Base-by-base conservation (phyloP, 2,113 vertebrate species). In the Ptilorrhoa leucosticta region DNA sequence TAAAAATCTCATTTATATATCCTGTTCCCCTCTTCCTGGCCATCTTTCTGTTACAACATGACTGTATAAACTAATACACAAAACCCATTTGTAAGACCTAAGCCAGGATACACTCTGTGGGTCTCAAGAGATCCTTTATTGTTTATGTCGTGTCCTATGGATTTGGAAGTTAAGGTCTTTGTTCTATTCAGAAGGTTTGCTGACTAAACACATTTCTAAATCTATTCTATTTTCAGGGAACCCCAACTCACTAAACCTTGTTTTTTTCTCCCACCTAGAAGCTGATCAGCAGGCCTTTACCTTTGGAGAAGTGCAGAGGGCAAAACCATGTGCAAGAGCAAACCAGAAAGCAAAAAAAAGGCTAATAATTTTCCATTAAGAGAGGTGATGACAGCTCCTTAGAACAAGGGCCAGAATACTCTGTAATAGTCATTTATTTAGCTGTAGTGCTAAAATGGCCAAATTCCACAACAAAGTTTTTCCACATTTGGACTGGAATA, bases 1-100 rank as follows among this genome's bases (percentile, higher is more conserved):
- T 79, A 93, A 94, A 94, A 72, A 60, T 63, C 57, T 84, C 79
- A 82, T 89, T 94, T 77, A 45, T 87, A 70, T 35, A 70, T 48
- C 40, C 58, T 53, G 10, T 72, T 90, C 13, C 68, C 66, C 83
- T 60, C 7, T 44, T 58, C 31, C 76, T 88, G 50, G 75, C 47
- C 45, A 53, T 54, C 26, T 78, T 80, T 68, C 40, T 35, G 13
- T 42, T 42, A 48, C 21, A 89, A 79, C 56, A 40, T 14, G 45
- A 45, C 26, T 51, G 16, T 39, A 89, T 35, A 77, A 79, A 61
- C 58, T 33, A 91, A 77, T 66, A 87, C 0, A 90, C 61, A 91
- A 85, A 89, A 69, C 2, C 24, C 56, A 53, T 72, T 42, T 85
- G 16, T 16, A 87, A 93, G 72, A 60, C n/a, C 57, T 65, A 27